These are phyloP conservation scores for Spialia ferax DNA, from an alignment of 2,888 invertebrate species.

Conservation along the genomic window DNA sequence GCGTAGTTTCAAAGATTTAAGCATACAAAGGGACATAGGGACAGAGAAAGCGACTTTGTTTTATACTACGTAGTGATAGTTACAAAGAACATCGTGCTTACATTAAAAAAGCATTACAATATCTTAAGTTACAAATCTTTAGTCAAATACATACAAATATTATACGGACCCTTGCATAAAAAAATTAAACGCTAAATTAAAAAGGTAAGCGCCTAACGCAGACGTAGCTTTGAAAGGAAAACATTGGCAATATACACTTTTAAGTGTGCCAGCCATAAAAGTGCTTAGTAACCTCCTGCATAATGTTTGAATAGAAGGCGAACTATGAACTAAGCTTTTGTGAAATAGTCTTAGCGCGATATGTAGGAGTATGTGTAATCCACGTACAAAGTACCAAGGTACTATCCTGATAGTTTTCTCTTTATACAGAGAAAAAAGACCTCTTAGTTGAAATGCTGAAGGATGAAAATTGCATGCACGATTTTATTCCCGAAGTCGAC, in stretches of 20 bases:
- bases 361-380: not conserved
- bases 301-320: slow-evolving; percentile 9
- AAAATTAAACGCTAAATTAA: not conserved
- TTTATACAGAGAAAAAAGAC: not conserved
- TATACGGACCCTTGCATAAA: not conserved
- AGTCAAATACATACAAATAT: too few species aligned
- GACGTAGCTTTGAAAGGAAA: slow-evolving; percentile 10
- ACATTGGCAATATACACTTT: slow-evolving; percentile 15
- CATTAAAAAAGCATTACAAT: too few species aligned
- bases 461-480: slow-evolving; percentile 6
- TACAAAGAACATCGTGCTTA: too few species aligned
- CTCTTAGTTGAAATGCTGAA: not conserved
- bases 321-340: slow-evolving; percentile 8
- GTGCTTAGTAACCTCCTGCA: slow-evolving; percentile 9
- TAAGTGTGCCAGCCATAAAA: slow-evolving; percentile 11
- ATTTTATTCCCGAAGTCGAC: slow-evolving; percentile 11
- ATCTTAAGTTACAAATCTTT: too few species aligned
- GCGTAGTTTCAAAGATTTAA: too few species aligned
- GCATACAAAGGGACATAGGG: too few species aligned
- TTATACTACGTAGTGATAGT: too few species aligned
- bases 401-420: not conserved
- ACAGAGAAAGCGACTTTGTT: too few species aligned
- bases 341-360: not conserved
- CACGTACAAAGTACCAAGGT: not conserved
- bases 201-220: slow-evolving; percentile 3